These are phyloP conservation scores for Pontoporia blainvillei DNA, from an alignment of 2,113 vertebrate species.

Conservation along the genomic window DNA sequence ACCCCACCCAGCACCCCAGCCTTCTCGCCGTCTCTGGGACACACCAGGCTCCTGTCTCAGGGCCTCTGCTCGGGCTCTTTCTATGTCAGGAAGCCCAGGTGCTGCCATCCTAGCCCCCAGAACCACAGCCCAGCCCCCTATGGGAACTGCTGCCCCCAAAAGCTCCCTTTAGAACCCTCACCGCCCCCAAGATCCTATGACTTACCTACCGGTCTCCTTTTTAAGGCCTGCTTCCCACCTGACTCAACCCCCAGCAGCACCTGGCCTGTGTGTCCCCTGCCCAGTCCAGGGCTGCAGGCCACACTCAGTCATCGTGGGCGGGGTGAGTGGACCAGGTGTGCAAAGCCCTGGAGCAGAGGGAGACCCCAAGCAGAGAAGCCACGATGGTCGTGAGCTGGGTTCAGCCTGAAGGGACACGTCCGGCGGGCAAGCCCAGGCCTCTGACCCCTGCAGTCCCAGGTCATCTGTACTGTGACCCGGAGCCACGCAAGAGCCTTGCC, in stretches of 20 bases:
- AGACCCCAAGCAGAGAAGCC: rapidly evolving
- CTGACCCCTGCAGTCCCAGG: neutral
- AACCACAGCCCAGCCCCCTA: neutral
- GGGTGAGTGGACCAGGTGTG: rapidly evolving
- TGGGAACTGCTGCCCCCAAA: rapidly evolving
- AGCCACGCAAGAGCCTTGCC: rapidly evolving
- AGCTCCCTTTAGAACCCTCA: neutral
- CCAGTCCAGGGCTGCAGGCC: too few relatives aligned
- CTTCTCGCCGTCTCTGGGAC: neutral
- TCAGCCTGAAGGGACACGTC: rapidly evolving
- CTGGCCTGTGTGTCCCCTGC: rapidly evolving
- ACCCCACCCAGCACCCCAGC: rapidly evolving
- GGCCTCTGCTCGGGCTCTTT: neutral
- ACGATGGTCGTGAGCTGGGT: rapidly evolving
- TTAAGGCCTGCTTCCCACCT: neutral
- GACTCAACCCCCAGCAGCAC: neutral
- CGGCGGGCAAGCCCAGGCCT: neutral
- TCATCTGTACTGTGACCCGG: rapidly evolving
- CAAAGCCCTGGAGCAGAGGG: neutral
- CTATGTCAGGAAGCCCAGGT: neutral
- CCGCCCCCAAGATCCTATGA: neutral
- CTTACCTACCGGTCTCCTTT: too few relatives aligned
- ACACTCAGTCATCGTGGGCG: rapidly evolving
- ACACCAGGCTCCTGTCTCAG: rapidly evolving
- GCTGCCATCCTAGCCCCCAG: rapidly evolving